phyloP scores from a whole-genome alignment of 1,140 invertebrate genomes.

The Ditylenchus dipsaci region DNA sequence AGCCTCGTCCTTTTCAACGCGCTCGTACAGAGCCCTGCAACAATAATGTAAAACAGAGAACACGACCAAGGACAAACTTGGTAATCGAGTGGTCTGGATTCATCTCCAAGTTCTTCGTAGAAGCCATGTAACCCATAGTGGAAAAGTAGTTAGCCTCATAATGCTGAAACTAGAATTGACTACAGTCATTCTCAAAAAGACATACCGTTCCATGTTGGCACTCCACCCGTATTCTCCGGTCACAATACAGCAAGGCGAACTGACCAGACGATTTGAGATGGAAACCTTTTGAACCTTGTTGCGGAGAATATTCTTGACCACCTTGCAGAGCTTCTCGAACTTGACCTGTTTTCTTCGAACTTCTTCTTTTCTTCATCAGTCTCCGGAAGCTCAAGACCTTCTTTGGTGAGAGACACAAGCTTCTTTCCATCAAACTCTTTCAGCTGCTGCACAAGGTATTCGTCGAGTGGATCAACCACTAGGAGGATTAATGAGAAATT shows the following conservation, averaged over 20 bases:
- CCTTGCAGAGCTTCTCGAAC: slow-evolving; percentile 88
- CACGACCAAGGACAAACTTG: slow-evolving; percentile 62
- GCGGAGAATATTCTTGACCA: slow-evolving; percentile 95
- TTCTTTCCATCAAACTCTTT: slow-evolving; percentile 93
- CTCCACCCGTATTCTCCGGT: slow-evolving; percentile 99
- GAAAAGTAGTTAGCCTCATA: slow-evolving; percentile 92
- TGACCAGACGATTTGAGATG: slow-evolving; percentile 83
- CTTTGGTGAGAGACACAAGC: slow-evolving; percentile 91
- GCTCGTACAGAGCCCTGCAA: slow-evolving; percentile 71
- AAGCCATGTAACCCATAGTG: slow-evolving; percentile 93
- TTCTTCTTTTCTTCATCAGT: slow-evolving; percentile 95
- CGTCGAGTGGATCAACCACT: slow-evolving; percentile 94
- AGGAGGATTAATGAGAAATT: too few species aligned
- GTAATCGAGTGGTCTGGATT: slow-evolving; percentile 94
- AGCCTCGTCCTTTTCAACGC: slow-evolving; percentile 88
- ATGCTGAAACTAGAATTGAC: slow-evolving; percentile 62
- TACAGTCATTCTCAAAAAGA: not conserved
- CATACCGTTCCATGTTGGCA: slow-evolving; percentile 59
- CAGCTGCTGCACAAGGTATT: slow-evolving; percentile 94
- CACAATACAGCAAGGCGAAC: slow-evolving; percentile 96
- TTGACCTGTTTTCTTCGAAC: slow-evolving; percentile 85
- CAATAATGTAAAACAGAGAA: not conserved
- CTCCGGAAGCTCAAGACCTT: slow-evolving; percentile 90
- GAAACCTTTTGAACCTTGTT: slow-evolving; percentile 92
- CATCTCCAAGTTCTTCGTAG: slow-evolving; percentile 92